Percentiles rank a stretch among this genome's conserved stretches.
These are phyloP conservation scores for Enteromius radiatus DNA, from an alignment of 2,797 vertebrate genomes.

Conservation along the genomic window DNA sequence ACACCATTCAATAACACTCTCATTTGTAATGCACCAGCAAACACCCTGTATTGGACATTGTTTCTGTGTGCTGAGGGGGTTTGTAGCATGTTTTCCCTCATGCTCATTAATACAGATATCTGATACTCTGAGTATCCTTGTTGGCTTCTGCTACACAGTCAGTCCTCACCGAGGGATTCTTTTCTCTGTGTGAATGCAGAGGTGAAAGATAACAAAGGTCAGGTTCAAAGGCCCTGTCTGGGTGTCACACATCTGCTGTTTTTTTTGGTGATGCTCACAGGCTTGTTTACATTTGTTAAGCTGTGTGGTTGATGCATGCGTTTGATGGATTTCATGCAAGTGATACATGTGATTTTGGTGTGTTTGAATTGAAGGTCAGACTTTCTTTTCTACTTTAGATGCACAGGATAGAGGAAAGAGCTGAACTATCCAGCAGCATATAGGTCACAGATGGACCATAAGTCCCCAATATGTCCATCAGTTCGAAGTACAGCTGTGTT, in stretches of 20 bases:
- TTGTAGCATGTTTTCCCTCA: slow-evolving; percentile 42
- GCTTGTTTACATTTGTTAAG: slow-evolving; percentile 38
- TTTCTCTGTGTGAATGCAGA: slow-evolving; percentile 50
- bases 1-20: slow-evolving; percentile 13
- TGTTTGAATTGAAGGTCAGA: background rate
- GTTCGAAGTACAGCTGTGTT: slow-evolving; percentile 7
- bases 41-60: slow-evolving; percentile 58
- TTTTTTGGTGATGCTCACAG: slow-evolving; percentile 10
- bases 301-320: slow-evolving; percentile 60
- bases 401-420: background rate
- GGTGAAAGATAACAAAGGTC: slow-evolving; percentile 61
- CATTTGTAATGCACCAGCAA: background rate
- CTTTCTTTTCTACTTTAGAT: background rate
- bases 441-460: background rate
- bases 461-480: background rate
- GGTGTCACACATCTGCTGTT: slow-evolving; percentile 47
- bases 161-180: slow-evolving; percentile 44
- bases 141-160: slow-evolving; percentile 17
- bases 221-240: slow-evolving; percentile 34
- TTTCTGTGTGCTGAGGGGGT: slow-evolving; percentile 30
- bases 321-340: slow-evolving; percentile 44
- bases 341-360: slow-evolving; percentile 11
- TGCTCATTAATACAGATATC: slow-evolving; percentile 41
- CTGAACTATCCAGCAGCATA: background rate
- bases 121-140: slow-evolving; percentile 4